Conservation (phyloP, 2,888 invertebrate species). For the Ernsta delagoae region DNA sequence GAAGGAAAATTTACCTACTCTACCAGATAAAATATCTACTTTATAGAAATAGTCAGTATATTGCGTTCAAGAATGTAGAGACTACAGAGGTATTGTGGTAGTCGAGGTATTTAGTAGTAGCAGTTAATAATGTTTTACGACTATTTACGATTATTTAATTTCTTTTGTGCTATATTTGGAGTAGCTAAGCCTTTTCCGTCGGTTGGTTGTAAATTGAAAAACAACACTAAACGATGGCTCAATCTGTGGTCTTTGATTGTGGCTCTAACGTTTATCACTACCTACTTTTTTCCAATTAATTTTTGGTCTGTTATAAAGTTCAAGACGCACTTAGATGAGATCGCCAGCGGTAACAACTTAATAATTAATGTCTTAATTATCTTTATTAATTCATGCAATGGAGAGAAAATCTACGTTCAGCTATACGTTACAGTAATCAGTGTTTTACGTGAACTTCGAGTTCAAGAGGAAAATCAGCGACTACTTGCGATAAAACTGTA, state of each 20-base stretch:
- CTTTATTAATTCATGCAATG: slow-evolving; percentile 44
- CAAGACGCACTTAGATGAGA: slow-evolving; percentile 48
- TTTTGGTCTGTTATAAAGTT: slow-evolving; percentile 43
- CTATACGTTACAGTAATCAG: slow-evolving; percentile 48
- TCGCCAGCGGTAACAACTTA: slow-evolving; percentile 51
- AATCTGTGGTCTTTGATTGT: slow-evolving; percentile 51
- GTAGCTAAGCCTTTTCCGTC: slow-evolving; percentile 50
- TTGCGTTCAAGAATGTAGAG: too few species aligned
- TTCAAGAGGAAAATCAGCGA: slow-evolving; percentile 46
- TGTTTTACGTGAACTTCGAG: slow-evolving; percentile 45
- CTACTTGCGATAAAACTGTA: slow-evolving; percentile 54
- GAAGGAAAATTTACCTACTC: too few species aligned
- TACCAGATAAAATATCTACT: too few species aligned
- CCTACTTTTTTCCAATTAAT: slow-evolving; percentile 42
- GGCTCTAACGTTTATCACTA: slow-evolving; percentile 39
- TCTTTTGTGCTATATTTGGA: slow-evolving; percentile 49
- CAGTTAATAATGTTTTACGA: slow-evolving; percentile 51
- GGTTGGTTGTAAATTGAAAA: slow-evolving; percentile 19
- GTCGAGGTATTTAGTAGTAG: neutral
- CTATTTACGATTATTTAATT: slow-evolving; percentile 50
- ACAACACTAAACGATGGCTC: slow-evolving; percentile 19
- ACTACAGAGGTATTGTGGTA: too few species aligned
- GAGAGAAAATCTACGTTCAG: slow-evolving; percentile 43
- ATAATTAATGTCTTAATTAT: slow-evolving; percentile 48
- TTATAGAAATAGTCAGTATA: too few species aligned